These are phyloP conservation scores for Anser cygnoides DNA, from an alignment of 2,113 vertebrate species.

Conservation along the genomic window DNA sequence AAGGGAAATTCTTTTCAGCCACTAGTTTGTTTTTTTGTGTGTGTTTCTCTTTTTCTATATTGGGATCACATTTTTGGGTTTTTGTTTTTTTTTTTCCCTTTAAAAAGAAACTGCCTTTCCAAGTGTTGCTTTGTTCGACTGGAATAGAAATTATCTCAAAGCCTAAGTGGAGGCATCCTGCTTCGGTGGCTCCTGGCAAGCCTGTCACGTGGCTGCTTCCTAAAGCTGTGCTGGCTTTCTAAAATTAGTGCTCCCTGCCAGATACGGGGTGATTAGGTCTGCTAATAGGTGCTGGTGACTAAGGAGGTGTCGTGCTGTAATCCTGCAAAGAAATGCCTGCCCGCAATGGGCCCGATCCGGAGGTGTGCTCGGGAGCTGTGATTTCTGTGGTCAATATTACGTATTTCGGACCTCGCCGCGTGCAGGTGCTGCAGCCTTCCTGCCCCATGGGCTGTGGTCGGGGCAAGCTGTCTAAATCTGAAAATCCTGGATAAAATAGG, in stretches of 20 bases:
- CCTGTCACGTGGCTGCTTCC: slow-evolving; percentile 37
- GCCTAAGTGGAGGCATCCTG: slow-evolving; percentile 20
- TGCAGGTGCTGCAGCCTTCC: accelerated
- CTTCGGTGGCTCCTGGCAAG: background rate
- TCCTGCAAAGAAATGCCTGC: background rate
- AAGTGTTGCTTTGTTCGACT: background rate
- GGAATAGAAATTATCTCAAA: slow-evolving; percentile 10
- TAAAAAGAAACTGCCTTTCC: background rate
- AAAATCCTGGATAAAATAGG: accelerated
- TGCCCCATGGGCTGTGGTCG: accelerated
- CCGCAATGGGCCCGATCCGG: background rate
- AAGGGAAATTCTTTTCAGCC: background rate
- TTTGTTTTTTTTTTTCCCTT: background rate
- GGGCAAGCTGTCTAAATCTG: background rate
- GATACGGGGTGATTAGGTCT: background rate
- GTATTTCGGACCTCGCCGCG: accelerated
- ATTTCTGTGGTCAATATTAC: accelerated
- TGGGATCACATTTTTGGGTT: accelerated
- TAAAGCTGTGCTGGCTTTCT: slow-evolving; percentile 37
- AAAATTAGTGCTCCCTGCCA: slow-evolving; percentile 58
- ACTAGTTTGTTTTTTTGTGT: background rate
- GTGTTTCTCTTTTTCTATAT: no score
- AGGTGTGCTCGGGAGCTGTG: background rate
- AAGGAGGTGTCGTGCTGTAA: slow-evolving; percentile 35
- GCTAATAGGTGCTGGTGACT: slow-evolving; percentile 42